These are phyloP conservation scores for Fringilla coelebs DNA, from an alignment of 2,797 vertebrate genomes.

Conservation along the genomic window DNA sequence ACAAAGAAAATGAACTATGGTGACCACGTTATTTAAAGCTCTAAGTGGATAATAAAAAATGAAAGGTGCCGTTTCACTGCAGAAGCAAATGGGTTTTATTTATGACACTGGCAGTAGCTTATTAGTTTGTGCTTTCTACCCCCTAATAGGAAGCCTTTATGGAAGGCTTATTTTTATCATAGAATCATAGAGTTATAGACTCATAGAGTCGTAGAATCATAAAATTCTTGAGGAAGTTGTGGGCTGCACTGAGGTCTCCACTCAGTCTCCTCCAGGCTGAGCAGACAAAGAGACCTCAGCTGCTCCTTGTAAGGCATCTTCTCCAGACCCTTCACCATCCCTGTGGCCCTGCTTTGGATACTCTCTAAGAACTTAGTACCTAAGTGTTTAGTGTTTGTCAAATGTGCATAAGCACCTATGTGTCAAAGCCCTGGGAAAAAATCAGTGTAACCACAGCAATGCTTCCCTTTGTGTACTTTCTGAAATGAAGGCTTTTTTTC, in stretches of 20 bases:
- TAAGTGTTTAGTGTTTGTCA: not conserved
- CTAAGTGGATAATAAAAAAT: not conserved
- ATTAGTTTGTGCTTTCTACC: not conserved
- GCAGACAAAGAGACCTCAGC: not conserved
- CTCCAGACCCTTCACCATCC: not conserved
- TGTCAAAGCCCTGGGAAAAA: not conserved
- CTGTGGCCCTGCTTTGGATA: not conserved
- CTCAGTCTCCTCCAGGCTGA: not conserved
- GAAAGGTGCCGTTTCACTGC: not conserved
- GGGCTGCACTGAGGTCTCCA: not conserved
- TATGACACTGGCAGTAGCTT: not conserved
- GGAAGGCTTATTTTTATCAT: not conserved
- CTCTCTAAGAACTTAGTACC: not conserved
- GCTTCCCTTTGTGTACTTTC: not conserved
- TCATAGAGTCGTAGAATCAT: not conserved
- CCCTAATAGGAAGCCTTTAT: not conserved
- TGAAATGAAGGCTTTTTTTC: not conserved
- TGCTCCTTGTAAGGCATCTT: not conserved
- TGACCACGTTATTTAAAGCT: not conserved
- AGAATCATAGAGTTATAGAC: not conserved
- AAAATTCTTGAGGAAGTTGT: not conserved
- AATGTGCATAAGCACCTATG: not conserved
- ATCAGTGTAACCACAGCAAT: not conserved
- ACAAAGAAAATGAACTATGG: not conserved
- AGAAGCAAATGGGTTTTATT: not conserved